Percentiles rank a stretch among this genome's conserved stretches.
phyloP scores from a whole-genome alignment of 2,888 invertebrate genomes.

The Piscicola geometra region DNA sequence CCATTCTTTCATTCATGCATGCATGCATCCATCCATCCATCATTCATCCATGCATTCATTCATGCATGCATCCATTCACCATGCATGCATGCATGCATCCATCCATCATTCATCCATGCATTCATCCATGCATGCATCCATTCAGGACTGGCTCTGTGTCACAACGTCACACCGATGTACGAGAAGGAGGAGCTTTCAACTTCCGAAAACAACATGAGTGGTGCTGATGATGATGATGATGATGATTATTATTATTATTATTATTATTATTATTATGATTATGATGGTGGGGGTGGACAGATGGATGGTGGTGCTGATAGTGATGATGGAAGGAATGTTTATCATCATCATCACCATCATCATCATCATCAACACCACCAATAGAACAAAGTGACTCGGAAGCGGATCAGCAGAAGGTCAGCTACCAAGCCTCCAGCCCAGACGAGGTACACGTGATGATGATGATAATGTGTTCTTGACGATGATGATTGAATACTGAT shows the following conservation, averaged over 20 bases:
- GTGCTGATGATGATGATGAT: too few relatives aligned
- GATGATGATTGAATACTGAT: too few relatives aligned
- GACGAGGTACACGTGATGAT: conserved; percentile 61
- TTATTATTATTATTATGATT: conserved; percentile 3
- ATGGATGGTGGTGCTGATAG: too few relatives aligned
- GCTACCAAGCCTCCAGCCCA: conserved; percentile 72
- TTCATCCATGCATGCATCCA: neutral
- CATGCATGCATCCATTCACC: too few relatives aligned
- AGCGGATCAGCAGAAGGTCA: conserved; percentile 53
- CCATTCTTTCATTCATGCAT: too few relatives aligned
- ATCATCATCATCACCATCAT: neutral
- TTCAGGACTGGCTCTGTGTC: conserved; percentile 83
- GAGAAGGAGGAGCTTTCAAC: conserved; percentile 59
- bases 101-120: too few relatives aligned
- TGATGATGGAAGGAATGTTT: neutral
- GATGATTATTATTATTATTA: neutral
- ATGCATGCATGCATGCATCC: too few relatives aligned
- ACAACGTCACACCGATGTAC: conserved; percentile 96
- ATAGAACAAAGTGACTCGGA: conserved; percentile 47
- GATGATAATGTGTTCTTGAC: too few relatives aligned
- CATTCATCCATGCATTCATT: too few relatives aligned
- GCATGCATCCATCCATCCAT: too few relatives aligned
- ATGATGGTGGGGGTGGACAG: too few relatives aligned
- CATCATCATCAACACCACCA: neutral
- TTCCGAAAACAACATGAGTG: neutral